Base-by-base conservation (phyloP, 1,140 invertebrate genomes). In the Caenorhabditis inopinata region DNA sequence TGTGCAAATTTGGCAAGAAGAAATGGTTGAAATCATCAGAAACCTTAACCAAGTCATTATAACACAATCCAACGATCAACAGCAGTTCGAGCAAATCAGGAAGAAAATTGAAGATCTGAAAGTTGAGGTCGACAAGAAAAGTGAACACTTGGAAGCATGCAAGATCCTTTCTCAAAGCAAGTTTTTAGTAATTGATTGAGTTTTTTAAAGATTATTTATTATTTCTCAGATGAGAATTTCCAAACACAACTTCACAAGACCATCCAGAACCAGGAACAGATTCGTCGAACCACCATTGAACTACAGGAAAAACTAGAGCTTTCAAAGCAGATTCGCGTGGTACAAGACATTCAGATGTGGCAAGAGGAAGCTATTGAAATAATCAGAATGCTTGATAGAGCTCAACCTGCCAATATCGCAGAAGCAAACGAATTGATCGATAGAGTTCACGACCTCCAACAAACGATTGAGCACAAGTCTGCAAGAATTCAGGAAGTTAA, bases 321-420 rank as follows among this genome's bases (percentile, higher is more conserved):
- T 1, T 48, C 74, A 12, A 48, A 62, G 27, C 5, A 46, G 46
- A 23, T 46, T 49, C 80, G 76, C 18, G 77, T 82, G 4, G 45
- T 80, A 0, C 81, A 82, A 75, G 81, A 83, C 27, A 82, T 83
- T 58, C 49, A 83, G 38, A 82, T 83, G 80, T 83, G 82, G 80
- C 74, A 78, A n/a, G 58, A 53, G 23, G 80, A 81, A 42, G 32
- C 80, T 18, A 62, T 62, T 11, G 75, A 81, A 29, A 78, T 78
- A 4, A 77, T 81, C 6, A 16, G 58, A 38, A 68, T 68, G 58
- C 23, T 68, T 16, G 58, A 68, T 42, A 68, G 58, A 68, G 38
- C 58, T 42, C 58, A 68, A 38, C 58, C 58, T 2, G 29, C 58
- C 23, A 68, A 38, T 9, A 68, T 68, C 21, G 32, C 35, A 42